Conservation (phyloP, 1,140 invertebrate species). For the Diorhabda elongata region DNA sequence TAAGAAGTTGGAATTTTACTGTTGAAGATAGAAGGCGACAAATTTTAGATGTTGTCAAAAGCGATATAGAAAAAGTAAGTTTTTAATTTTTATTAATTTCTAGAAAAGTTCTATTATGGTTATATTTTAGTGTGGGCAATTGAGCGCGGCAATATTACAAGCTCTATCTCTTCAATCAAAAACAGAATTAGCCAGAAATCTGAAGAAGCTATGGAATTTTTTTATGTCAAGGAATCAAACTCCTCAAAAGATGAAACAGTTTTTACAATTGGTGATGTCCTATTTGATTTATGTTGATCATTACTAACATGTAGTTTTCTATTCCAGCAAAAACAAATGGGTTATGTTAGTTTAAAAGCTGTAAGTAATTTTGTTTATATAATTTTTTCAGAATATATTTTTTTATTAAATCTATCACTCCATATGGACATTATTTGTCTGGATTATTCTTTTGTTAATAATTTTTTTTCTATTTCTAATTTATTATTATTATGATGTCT, state of each 20-base stretch:
- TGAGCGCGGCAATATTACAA: background rate
- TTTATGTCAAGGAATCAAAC: background rate
- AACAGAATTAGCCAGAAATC: background rate
- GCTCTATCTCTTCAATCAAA: background rate
- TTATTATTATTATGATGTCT: too few relatives aligned
- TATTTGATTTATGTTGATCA: too few relatives aligned
- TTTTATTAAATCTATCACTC: too few relatives aligned
- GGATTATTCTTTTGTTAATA: too few relatives aligned
- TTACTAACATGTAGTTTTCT: too few relatives aligned
- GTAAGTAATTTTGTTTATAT: background rate
- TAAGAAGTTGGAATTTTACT: slow-evolving; percentile 33
- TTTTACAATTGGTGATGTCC: background rate
- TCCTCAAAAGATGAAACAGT: background rate
- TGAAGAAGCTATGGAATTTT: background rate
- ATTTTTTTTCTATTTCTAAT: too few relatives aligned
- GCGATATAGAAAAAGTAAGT: slow-evolving; percentile 22
- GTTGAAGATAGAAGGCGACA: slow-evolving; percentile 37
- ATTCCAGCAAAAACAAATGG: background rate
- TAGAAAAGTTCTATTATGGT: background rate
- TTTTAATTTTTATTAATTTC: too few relatives aligned
- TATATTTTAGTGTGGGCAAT: background rate
- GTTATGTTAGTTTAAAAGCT: background rate
- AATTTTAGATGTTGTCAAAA: slow-evolving; percentile 36
- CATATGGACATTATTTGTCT: too few relatives aligned
- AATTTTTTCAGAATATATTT: too few relatives aligned